Percentiles rank a stretch among this genome's conserved stretches.
Evolutionary conservation across 2,888 invertebrate species (phyloP).

Genomic region (Agrochola lota): DNA sequence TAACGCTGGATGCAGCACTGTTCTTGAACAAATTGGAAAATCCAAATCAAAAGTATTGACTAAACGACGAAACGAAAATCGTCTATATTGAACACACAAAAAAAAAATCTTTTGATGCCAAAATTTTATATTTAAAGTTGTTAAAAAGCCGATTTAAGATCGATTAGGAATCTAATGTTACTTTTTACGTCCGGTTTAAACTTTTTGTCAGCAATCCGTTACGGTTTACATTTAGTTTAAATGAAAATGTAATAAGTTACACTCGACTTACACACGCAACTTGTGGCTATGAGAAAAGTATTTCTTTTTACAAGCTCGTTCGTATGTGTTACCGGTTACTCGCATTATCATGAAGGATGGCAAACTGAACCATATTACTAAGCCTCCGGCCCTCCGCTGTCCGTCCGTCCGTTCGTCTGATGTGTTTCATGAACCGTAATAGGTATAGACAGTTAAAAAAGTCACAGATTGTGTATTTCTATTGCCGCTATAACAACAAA

Average conservation of each 20-base stretch:
- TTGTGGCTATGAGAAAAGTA: background rate
- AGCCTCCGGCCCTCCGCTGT: too few species aligned
- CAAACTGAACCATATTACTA: too few species aligned
- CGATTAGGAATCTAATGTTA: conserved; percentile 17
- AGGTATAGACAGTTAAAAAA: too few species aligned
- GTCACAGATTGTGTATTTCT: background rate
- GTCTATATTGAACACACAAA: background rate
- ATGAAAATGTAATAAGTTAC: background rate
- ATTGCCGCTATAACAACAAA: background rate
- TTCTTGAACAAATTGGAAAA: conserved; percentile 15
- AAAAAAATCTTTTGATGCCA: conserved; percentile 29
- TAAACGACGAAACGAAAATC: background rate
- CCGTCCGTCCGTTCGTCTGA: too few species aligned
- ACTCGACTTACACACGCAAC: background rate
- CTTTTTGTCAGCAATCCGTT: conserved; percentile 6
- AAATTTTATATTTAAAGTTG: conserved; percentile 20
- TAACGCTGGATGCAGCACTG: background rate
- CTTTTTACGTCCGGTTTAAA: conserved; percentile 4
- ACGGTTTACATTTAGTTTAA: conserved; percentile 6
- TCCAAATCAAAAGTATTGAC: background rate
- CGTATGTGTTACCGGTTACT: background rate
- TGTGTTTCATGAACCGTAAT: too few species aligned
- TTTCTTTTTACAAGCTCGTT: background rate
- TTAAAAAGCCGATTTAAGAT: conserved; percentile 24
- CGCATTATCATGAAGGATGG: background rate